These are phyloP conservation scores for Acleris holmiana DNA, from an alignment of 2,888 invertebrate genomes.

Conservation along the genomic window DNA sequence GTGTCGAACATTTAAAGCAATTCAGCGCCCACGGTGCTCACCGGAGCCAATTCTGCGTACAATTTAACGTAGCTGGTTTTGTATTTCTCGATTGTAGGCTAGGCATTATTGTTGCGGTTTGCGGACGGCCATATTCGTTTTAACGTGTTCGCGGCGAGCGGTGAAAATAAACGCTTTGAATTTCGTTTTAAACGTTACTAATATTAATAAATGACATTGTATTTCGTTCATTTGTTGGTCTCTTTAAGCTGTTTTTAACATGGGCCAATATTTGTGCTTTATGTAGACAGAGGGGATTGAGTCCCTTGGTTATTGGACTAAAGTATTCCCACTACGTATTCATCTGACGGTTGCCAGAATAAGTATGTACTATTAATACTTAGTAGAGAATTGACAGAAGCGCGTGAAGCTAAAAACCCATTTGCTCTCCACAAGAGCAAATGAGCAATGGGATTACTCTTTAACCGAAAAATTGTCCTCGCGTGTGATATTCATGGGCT, in stretches of 20 bases:
- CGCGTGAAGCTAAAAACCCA: no score
- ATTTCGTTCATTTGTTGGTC: not conserved
- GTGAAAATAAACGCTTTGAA: constrained; percentile 13
- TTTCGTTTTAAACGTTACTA: constrained; percentile 3
- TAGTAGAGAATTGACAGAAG: no score
- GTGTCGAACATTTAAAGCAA: constrained; percentile 13
- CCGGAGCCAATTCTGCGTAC: constrained; percentile 16
- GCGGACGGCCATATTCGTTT: constrained; percentile 24
- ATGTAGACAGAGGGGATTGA: no score
- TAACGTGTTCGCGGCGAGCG: constrained; percentile 27
- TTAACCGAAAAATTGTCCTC: no score
- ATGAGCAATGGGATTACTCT: no score
- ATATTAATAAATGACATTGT: not conserved
- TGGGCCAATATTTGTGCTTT: no score
- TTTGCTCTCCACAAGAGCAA: no score
- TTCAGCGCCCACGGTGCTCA: not conserved
- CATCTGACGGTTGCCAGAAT: no score
- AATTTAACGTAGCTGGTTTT: constrained; percentile 5
- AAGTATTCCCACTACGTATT: no score
- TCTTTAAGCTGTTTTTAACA: not conserved
- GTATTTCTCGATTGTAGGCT: constrained; percentile 22
- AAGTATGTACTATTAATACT: no score
- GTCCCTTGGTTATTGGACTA: no score
- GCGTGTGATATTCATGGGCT: no score
- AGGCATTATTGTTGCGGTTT: constrained; percentile 30